phyloP scores from a whole-genome alignment of 2,888 invertebrate species.

The Conistra vaccinii region DNA sequence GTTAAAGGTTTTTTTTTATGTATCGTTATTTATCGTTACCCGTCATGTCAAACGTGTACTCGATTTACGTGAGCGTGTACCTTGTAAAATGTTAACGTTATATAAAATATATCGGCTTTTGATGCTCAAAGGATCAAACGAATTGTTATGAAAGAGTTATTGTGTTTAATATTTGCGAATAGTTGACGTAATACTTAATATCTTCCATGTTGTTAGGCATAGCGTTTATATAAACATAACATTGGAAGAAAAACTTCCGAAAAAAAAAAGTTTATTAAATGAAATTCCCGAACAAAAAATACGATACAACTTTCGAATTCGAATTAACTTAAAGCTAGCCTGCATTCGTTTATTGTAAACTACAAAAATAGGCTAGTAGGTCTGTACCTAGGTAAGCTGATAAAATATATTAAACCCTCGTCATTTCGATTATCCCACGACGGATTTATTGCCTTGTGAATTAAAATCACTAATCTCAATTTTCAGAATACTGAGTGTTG shows the following conservation, averaged over 20 bases:
- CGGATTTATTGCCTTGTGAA: not conserved
- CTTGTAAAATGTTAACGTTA: constrained; percentile 42
- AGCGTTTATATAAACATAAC: not conserved
- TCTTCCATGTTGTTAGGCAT: constrained; percentile 17
- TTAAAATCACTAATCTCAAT: not conserved
- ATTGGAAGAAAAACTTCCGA: not conserved
- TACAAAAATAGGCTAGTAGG: too few relatives aligned
- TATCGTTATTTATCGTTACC: constrained; percentile 41
- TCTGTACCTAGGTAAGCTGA: not conserved
- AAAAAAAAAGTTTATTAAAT: too few relatives aligned
- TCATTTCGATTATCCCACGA: not conserved
- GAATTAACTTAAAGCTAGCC: too few relatives aligned
- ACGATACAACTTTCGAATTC: not conserved
- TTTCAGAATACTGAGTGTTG: not conserved
- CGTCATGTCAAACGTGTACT: constrained; percentile 51
- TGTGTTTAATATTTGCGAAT: constrained; percentile 39
- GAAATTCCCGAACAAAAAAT: not conserved
- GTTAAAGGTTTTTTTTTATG: constrained; percentile 34
- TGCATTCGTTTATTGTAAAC: too few relatives aligned
- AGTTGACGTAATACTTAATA: constrained; percentile 29
- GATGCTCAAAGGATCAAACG: constrained; percentile 52
- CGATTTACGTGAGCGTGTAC: constrained; percentile 41
- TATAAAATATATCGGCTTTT: constrained; percentile 41
- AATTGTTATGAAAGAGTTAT: constrained; percentile 44
- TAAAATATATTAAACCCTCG: not conserved